Base-by-base conservation (phyloP, 2,113 vertebrate species). In the Oryzias melastigma region DNA sequence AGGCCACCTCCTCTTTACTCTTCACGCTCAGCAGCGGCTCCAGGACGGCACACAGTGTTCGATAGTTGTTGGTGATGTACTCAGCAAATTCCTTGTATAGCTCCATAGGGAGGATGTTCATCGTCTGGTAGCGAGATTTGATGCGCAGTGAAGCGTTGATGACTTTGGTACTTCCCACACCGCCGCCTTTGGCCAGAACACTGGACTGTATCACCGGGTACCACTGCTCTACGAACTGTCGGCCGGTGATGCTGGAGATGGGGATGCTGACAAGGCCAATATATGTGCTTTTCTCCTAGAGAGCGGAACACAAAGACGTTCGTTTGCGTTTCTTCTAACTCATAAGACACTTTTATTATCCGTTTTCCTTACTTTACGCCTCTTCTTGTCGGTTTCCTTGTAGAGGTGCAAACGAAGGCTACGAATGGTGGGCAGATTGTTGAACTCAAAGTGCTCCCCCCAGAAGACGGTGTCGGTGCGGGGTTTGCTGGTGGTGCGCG, bases 101-200 rank as follows among this genome's bases (percentile, higher is more conserved):
- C 92, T 98, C 97, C 94, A 98, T 98, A 40, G 97, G 97, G n/a
- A 98, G 92, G 89, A 98, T 98, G 87, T 94, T 98, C 96, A 98
- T 98, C 14, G 94, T 96, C 92, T 98, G 97, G 88, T 97, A 98
- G 43, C 96, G 94, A 2, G 95, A 95, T 68, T 98, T 98, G 80
- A 98, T 90, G 0, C 97, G 90, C 4, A 98, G 85, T 0, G 97
- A 96, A 0, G 95, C 95, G 13, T 96, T 97, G 3, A 95, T 94
- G 4, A 94, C 92, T 85, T 97, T 98, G 86, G 92, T 91, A 0
- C 93, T 90, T n/a, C 93, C 92, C 1, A 93, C 93, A 0, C 93
- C 92, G 0, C 92, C 93, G 1, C 94, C 89, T 13, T 93, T 94
- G 49, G 92, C 90, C 70, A 92, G 74, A 42, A 90, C 92, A 10